Evolutionary conservation across 1,140 invertebrate genomes (phyloP).

Genomic region (Lethocerus indicus): DNA sequence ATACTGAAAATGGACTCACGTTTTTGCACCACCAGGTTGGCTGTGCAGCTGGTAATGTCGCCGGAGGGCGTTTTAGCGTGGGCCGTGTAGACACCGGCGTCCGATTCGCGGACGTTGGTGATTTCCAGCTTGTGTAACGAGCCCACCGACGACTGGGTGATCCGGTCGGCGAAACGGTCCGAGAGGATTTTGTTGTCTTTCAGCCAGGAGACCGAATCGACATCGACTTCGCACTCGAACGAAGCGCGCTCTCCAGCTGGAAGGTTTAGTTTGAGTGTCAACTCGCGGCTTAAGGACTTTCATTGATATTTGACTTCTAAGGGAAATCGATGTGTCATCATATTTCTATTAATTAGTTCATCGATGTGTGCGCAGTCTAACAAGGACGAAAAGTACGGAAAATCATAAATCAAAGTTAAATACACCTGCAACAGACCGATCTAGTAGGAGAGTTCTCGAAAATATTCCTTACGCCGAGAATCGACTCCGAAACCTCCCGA

Average conservation of each 20-base stretch:
- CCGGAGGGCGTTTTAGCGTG: constrained; percentile 73
- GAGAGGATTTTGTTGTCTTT: constrained; percentile 75
- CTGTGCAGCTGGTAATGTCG: constrained; percentile 49
- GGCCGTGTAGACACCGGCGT: constrained; percentile 82
- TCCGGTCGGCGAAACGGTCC: constrained; percentile 55
- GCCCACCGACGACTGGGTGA: constrained; percentile 37
- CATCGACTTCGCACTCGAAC: constrained; percentile 62
- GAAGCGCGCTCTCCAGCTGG: constrained; percentile 71
- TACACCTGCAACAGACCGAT: no score
- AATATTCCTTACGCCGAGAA: no score
- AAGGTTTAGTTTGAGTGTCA: no score
- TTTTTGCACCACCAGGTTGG: constrained; percentile 67
- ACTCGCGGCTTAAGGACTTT: no score
- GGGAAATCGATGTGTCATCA: no score
- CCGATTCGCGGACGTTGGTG: constrained; percentile 59
- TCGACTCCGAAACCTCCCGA: background rate
- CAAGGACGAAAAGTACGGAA: no score
- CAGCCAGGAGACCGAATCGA: constrained; percentile 60
- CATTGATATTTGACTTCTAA: no score
- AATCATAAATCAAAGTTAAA: no score
- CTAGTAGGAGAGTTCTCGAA: no score
- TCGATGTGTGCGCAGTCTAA: no score
- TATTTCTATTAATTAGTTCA: no score
- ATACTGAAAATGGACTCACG: constrained; percentile 35
- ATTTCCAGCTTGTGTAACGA: constrained; percentile 52